Conservation (phyloP, 1,140 invertebrate genomes). For the Drosophila ogumai region DNA sequence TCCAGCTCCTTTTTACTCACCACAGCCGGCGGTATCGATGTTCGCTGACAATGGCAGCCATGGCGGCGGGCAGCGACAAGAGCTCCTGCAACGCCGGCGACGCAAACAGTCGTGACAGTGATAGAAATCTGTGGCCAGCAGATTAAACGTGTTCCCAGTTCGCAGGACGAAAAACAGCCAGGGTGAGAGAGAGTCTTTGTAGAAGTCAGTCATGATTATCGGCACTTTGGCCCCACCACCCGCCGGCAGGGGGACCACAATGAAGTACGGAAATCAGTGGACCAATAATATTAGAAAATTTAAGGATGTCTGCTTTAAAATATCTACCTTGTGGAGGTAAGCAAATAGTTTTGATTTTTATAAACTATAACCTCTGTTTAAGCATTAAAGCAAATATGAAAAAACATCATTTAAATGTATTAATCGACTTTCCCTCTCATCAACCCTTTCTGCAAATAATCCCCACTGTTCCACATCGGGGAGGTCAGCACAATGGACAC, state of each 20-base stretch:
- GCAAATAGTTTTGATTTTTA: not conserved
- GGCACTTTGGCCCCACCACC: slow-evolving; percentile 64
- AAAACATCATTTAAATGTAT: not conserved
- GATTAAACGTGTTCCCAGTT: slow-evolving; percentile 73
- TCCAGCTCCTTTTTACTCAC: not conserved
- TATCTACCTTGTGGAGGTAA: not conserved
- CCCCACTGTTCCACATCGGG: slow-evolving; percentile 15
- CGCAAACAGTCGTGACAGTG: slow-evolving; percentile 73
- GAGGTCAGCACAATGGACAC: slow-evolving; percentile 14
- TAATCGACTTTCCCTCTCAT: not conserved
- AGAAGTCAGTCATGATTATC: slow-evolving; percentile 80
- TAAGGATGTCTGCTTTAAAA: not conserved
- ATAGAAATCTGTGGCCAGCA: slow-evolving; percentile 81
- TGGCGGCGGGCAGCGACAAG: slow-evolving; percentile 16
- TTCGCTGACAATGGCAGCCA: slow-evolving; percentile 64
- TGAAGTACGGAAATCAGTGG: slow-evolving; percentile 19
- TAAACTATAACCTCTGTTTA: not conserved
- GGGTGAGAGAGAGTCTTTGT: slow-evolving; percentile 44
- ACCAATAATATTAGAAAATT: slow-evolving; percentile 15
- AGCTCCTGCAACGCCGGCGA: slow-evolving; percentile 25
- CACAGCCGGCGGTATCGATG: slow-evolving; percentile 51
- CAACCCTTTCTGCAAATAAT: slow-evolving; percentile 22
- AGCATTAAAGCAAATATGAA: not conserved
- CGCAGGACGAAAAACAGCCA: slow-evolving; percentile 10
- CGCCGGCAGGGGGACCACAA: slow-evolving; percentile 14